Conservation (phyloP, 2,797 vertebrate species). For the Erethizon dorsatum region DNA sequence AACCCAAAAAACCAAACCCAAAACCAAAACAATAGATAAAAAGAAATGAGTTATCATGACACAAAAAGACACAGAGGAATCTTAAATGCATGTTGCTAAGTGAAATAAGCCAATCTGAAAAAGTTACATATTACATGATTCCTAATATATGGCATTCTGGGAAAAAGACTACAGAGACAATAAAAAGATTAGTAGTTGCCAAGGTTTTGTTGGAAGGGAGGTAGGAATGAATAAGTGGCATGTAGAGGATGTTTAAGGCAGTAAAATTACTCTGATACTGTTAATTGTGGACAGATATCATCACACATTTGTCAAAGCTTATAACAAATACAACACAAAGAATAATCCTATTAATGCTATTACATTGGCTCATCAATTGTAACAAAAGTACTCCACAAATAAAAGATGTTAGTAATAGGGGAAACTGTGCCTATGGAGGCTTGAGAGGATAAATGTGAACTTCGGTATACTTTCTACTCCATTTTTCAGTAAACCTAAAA, state of each 20-base stretch:
- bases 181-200: slow-evolving; percentile 11
- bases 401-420: slow-evolving; percentile 21
- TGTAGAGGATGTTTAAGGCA: not conserved
- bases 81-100: not conserved
- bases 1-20: not conserved
- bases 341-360: not conserved
- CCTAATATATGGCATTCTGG: not conserved
- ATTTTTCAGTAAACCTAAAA: slow-evolving; percentile 59
- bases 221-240: not conserved
- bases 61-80: slow-evolving; percentile 17
- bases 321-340: not conserved
- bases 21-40: not conserved
- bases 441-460: not conserved
- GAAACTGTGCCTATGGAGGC: not conserved
- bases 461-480: slow-evolving; percentile 30
- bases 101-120: slow-evolving; percentile 34
- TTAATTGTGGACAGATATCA: not conserved
- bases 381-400: slow-evolving; percentile 36
- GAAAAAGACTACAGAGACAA: slow-evolving; percentile 26
- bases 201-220: not conserved
- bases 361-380: slow-evolving; percentile 17
- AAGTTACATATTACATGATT: not conserved
- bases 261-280: not conserved
- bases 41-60: slow-evolving; percentile 48
- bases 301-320: slow-evolving; percentile 35